Percentiles rank a stretch among this genome's conserved stretches.
phyloP scores from a whole-genome alignment of 2,888 invertebrate species.

The Acheta domesticus region DNA sequence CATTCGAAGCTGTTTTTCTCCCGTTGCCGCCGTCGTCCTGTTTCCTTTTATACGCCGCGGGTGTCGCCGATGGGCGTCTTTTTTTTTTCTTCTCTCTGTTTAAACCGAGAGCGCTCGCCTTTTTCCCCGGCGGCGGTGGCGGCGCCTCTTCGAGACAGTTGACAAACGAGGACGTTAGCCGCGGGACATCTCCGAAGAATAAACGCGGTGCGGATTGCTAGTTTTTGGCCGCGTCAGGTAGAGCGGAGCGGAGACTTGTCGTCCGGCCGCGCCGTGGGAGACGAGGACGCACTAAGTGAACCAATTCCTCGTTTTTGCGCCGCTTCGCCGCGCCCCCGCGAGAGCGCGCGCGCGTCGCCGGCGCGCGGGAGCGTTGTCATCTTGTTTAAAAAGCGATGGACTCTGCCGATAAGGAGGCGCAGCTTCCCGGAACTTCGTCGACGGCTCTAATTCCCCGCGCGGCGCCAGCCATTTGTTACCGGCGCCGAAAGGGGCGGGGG shows the following conservation, averaged over 20 bases:
- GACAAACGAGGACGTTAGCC: constrained; percentile 18
- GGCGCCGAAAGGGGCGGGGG: neutral
- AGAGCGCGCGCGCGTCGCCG: neutral
- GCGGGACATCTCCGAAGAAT: neutral
- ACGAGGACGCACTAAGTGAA: neutral
- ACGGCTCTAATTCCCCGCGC: constrained; percentile 8
- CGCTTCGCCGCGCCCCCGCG: neutral
- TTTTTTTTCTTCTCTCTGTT: constrained; percentile 12
- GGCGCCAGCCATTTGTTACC: neutral
- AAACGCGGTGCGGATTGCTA: neutral
- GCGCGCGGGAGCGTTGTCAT: neutral
- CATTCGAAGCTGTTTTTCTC: constrained; percentile 10
- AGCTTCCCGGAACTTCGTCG: neutral
- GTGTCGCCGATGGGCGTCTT: neutral
- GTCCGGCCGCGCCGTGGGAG: neutral
- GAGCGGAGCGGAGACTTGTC: neutral
- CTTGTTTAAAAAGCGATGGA: constrained; percentile 18
- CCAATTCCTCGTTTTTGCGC: constrained; percentile 18
- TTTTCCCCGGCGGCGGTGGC: neutral
- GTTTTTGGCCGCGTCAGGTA: constrained; percentile 18
- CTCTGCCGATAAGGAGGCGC: neutral
- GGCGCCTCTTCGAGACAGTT: neutral
- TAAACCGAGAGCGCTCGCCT: neutral
- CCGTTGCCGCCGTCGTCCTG: neutral
- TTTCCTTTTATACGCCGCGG: neutral